Percentiles rank a stretch among this genome's conserved stretches.
These are phyloP conservation scores for Epinotia demarniana DNA, from an alignment of 2,888 invertebrate species.

Conservation along the genomic window DNA sequence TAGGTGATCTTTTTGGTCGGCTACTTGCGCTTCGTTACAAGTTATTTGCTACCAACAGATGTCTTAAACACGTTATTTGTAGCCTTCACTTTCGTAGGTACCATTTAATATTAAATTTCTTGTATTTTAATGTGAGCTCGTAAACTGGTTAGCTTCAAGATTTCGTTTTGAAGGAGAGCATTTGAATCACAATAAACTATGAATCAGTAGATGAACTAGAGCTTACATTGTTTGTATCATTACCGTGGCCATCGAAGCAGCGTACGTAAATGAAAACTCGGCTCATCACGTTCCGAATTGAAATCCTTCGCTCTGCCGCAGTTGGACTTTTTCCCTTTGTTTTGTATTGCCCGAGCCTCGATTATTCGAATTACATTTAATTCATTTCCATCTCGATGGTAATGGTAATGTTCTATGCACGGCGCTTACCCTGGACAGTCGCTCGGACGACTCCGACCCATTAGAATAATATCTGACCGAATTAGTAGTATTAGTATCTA, in stretches of 20 bases:
- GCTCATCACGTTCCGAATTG: conserved; percentile 85
- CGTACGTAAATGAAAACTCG: conserved; percentile 79
- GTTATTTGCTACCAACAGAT: conserved; percentile 41
- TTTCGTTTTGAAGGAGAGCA: neutral
- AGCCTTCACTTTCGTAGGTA: conserved; percentile 20
- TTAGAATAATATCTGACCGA: conserved; percentile 33
- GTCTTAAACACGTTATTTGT: conserved; percentile 38
- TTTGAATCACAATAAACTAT: conserved; percentile 15
- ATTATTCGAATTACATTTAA: conserved; percentile 84
- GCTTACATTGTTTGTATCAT: conserved; percentile 53
- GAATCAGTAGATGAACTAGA: conserved; percentile 43
- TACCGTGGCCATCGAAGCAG: conserved; percentile 63
- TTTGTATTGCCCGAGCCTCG: conserved; percentile 78
- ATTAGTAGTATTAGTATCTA: neutral
- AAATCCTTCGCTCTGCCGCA: conserved; percentile 81
- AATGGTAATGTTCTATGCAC: conserved; percentile 67
- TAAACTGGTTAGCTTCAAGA: conserved; percentile 13
- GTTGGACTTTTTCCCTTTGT: conserved; percentile 78
- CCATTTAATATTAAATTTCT: conserved; percentile 20
- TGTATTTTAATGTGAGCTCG: conserved; percentile 21
- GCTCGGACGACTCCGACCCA: conserved; percentile 47
- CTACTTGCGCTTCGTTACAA: conserved; percentile 42
- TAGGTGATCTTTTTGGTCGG: conserved; percentile 49
- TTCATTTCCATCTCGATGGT: conserved; percentile 80
- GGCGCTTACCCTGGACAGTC: conserved; percentile 54